phyloP scores from a whole-genome alignment of 2,888 invertebrate species.

The Zaprionus obscuricornis region DNA sequence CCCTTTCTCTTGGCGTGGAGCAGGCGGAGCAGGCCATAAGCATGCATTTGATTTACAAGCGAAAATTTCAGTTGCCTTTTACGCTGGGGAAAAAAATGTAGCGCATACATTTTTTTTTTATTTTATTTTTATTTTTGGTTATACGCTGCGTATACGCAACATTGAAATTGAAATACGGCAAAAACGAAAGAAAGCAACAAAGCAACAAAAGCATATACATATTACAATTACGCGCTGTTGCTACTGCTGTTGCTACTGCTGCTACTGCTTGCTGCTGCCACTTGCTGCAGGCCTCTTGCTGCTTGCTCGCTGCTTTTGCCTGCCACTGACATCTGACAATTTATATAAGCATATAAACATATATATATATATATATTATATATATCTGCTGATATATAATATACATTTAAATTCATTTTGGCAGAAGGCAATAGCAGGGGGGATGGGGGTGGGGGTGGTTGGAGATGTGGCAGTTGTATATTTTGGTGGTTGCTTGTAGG shows the following conservation, averaged over 20 bases:
- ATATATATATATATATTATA: not conserved
- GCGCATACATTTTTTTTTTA: too few species aligned
- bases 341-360: constrained; percentile 21
- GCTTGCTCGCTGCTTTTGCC: constrained; percentile 29
- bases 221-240: constrained; percentile 30
- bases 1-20: too few species aligned
- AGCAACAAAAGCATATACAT: constrained; percentile 16
- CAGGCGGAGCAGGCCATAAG: not conserved
- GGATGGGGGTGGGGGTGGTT: too few species aligned
- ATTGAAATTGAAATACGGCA: constrained; percentile 41
- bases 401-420: constrained; percentile 2
- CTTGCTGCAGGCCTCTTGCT: constrained; percentile 12
- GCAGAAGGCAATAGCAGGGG: too few species aligned
- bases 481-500: not conserved
- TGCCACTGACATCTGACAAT: constrained; percentile 51
- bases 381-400: not conserved
- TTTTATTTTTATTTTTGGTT: not conserved
- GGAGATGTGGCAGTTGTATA: too few species aligned
- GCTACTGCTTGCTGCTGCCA: too few species aligned
- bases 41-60: constrained; percentile 52
- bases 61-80: constrained; percentile 37
- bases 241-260: too few species aligned
- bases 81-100: constrained; percentile 32
- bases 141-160: constrained; percentile 52
- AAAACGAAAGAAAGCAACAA: constrained; percentile 19